These are phyloP conservation scores for Mystacornis crossleyi DNA, from an alignment of 2,113 vertebrate genomes.

Conservation along the genomic window DNA sequence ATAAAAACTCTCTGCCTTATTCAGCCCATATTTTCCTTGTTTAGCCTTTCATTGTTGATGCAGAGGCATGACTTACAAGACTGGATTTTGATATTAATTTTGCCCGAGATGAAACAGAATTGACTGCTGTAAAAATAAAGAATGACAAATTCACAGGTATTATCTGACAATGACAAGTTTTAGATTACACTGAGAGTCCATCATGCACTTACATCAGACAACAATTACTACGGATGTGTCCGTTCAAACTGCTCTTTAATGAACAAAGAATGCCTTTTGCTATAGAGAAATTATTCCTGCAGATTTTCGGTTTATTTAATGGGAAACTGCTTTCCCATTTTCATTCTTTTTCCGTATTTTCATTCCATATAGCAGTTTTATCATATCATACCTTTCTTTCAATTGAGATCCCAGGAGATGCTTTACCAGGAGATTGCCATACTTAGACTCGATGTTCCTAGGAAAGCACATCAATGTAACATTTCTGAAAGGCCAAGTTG, in stretches of 20 bases:
- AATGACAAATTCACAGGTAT: background rate
- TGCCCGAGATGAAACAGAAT: background rate
- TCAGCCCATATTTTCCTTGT: background rate
- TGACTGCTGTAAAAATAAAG: background rate
- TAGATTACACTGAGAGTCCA: background rate
- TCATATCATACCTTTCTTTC: constrained; percentile 29
- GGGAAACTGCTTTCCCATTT: background rate
- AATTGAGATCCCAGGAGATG: constrained; percentile 40
- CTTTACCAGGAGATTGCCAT: constrained; percentile 51
- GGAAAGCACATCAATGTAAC: constrained; percentile 49
- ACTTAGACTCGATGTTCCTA: constrained; percentile 41
- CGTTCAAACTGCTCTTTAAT: background rate
- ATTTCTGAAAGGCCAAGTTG: constrained; percentile 62
- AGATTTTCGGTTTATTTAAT: background rate
- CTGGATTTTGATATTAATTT: background rate
- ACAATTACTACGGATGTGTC: background rate
- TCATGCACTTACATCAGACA: background rate
- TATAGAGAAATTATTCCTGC: background rate
- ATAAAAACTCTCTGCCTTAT: background rate
- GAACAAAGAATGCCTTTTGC: background rate
- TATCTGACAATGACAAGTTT: background rate
- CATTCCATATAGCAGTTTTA: background rate
- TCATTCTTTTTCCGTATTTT: constrained; percentile 36
- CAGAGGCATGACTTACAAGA: background rate
- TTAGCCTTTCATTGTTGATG: background rate